Evolutionary conservation across 2,113 vertebrate species (phyloP), one percentile per base, ranked within the genome.

Genomic region (Agapornis roseicollis): DNA sequence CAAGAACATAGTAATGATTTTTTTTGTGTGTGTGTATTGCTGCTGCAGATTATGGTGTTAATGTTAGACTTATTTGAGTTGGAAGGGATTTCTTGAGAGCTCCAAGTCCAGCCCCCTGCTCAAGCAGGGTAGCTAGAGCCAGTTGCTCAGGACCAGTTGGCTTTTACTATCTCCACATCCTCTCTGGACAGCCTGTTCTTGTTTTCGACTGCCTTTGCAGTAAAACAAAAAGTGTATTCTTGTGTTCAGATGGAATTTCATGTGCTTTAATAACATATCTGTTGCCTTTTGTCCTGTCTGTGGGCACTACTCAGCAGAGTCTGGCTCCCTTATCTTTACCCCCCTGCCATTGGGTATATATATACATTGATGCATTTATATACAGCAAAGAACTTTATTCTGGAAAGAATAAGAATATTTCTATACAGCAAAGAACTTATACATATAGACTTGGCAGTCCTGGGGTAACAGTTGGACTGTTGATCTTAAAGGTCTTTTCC

Each of bases 281-380:
- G 14, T 9, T 78, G 19, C 16, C 24, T 78, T n/a, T 64, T 85
- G 27, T 50, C 42, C 25, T 69, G 31, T 55, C 56, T 0, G 0
- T 44, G 49, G 31, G 42, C 16, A 42, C 22, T 47, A 41, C n/a
- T 41, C 25, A 64, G 24, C 35, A 74, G 7, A 49, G 28, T 17
- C 15, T 80, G 37, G 4, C 42, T 70, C 17, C 17, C 24, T 70
- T 52, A 52, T 24, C 49, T 70, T 70, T n/a, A 46, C 6, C 9
- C 10, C 33, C 1, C 4, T 37, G 13, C 7, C 13, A 19, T 50
- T 2, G 0, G 5, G 9, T 72, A 37, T 73, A 52, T 88, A n/a
- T 29, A 28, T 20, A 42, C 12, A 66, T 11, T 46, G 24, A 58
- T 58, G 35, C 22, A 35, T 58, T 58, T 35, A 58, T 24, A 58